A percentile compares a stretch with the other conserved stretches of the same genome.
These are phyloP conservation scores for Spermophilus dauricus DNA, from an alignment of 2,113 vertebrate genomes.

Conservation along the genomic window DNA sequence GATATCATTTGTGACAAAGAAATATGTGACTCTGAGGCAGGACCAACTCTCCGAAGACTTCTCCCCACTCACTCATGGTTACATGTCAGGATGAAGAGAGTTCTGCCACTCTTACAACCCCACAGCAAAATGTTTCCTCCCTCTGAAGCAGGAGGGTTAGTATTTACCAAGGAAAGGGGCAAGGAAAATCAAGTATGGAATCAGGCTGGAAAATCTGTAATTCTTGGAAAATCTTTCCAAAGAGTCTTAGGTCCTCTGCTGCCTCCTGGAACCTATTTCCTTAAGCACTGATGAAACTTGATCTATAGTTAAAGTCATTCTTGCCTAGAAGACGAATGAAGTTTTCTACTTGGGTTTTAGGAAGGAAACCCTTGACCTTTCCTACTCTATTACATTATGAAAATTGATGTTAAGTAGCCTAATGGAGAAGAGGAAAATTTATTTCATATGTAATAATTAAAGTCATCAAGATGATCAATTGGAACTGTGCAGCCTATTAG, in stretches of 20 bases:
- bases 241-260: neutral
- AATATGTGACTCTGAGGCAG: neutral
- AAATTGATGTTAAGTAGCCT: slow-evolving; percentile 74
- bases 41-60: neutral
- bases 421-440: slow-evolving; percentile 60
- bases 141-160: neutral
- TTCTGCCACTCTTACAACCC: neutral
- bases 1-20: neutral
- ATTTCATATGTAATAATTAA: slow-evolving; percentile 75
- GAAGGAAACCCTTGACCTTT: slow-evolving; percentile 54
- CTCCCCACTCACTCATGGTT: neutral
- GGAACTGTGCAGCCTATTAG: slow-evolving; percentile 42
- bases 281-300: slow-evolving; percentile 11
- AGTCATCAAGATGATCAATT: slow-evolving; percentile 56
- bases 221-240: slow-evolving; percentile 44
- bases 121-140: neutral
- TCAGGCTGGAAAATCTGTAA: neutral
- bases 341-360: slow-evolving; percentile 49
- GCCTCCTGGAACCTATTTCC: neutral
- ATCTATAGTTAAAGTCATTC: slow-evolving; percentile 48
- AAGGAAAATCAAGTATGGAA: neutral
- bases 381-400: slow-evolving; percentile 47
- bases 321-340: slow-evolving; percentile 59
- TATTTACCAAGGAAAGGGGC: neutral
- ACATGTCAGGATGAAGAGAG: neutral